Conservation (phyloP, 2,797 vertebrate genomes). For the Capromys pilorides region DNA sequence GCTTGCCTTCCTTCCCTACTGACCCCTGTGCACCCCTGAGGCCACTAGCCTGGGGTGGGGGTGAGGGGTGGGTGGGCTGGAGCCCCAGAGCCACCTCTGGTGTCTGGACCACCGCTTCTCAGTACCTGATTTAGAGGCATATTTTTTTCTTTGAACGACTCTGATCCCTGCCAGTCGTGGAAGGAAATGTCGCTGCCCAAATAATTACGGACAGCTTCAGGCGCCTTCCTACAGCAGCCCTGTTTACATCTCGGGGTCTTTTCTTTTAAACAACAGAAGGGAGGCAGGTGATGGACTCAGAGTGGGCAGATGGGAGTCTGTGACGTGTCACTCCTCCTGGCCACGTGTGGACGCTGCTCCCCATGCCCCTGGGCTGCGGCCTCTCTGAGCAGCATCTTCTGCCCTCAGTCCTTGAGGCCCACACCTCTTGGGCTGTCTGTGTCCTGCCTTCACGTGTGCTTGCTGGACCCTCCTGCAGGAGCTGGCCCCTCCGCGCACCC, state of each 20-base stretch:
- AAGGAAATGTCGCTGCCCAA: constrained; percentile 5
- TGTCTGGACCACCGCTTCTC: neutral
- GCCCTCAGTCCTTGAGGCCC: rapidly evolving
- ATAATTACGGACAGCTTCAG: neutral
- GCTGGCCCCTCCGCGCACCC: too few species aligned
- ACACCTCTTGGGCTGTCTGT: neutral
- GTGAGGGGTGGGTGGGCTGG: rapidly evolving
- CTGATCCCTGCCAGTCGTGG: neutral
- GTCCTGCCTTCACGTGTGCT: neutral
- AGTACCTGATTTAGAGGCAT: neutral
- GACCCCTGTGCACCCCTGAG: neutral
- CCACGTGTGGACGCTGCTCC: too few species aligned
- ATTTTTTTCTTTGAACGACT: neutral
- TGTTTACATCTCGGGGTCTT: neutral
- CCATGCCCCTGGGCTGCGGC: rapidly evolving
- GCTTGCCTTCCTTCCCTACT: neutral
- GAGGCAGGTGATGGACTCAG: neutral
- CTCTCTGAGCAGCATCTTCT: too few species aligned
- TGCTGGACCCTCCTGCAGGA: neutral
- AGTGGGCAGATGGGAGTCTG: neutral
- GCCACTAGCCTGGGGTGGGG: rapidly evolving
- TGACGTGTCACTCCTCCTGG: neutral
- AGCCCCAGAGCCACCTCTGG: neutral
- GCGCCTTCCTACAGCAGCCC: neutral
- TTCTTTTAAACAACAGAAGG: neutral